phyloP scores from a whole-genome alignment of 2,797 vertebrate genomes.

The Ibycter americanus region DNA sequence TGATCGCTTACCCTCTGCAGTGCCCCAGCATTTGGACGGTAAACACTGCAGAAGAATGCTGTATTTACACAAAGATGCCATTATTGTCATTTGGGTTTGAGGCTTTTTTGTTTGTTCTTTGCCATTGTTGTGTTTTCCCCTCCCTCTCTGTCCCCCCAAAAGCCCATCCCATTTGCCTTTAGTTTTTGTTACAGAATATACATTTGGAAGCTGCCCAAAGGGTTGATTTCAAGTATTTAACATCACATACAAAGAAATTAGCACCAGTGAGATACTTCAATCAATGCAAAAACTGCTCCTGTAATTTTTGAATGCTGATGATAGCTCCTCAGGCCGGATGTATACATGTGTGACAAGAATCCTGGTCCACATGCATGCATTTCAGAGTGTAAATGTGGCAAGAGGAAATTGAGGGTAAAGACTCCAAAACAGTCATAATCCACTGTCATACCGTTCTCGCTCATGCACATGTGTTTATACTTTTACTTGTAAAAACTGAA shows the following conservation, averaged over 20 bases:
- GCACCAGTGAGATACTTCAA: background rate
- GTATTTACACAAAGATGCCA: background rate
- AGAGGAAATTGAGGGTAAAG: slow-evolving; percentile 29
- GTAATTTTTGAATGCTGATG: background rate
- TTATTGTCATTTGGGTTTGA: background rate
- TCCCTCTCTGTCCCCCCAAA: background rate
- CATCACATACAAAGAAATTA: background rate
- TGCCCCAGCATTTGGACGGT: background rate
- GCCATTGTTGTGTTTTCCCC: background rate
- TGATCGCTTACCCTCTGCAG: background rate
- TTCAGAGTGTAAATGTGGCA: background rate
- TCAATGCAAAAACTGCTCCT: background rate
- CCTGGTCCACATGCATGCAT: background rate
- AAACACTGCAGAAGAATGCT: background rate
- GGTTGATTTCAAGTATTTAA: background rate
- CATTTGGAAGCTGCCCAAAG: background rate
- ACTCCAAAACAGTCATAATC: background rate
- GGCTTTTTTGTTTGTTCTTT: background rate
- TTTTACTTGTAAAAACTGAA: slow-evolving; percentile 16
- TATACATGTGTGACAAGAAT: background rate
- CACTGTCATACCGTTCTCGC: background rate
- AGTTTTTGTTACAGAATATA: background rate
- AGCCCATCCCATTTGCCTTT: background rate
- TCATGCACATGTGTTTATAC: background rate
- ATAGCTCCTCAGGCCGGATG: background rate